Conservation (phyloP, 2,113 vertebrate species). For the Chloropsis hardwickii region DNA sequence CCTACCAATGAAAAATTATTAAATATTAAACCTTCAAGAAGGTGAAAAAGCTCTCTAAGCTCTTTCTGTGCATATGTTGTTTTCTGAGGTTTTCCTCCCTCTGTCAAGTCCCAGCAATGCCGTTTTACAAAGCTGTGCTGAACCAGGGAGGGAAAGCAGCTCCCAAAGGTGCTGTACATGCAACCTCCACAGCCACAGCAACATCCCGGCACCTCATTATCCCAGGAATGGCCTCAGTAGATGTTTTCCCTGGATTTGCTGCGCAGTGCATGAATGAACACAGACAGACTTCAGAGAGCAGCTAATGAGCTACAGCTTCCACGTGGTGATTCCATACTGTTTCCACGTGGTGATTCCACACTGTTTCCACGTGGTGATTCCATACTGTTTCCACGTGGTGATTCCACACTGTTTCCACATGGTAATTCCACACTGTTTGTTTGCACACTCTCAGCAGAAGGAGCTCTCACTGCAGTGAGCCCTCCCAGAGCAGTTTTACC, state of each 20-base stretch:
- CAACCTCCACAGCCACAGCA: not conserved
- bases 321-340: rapidly evolving
- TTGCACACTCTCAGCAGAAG: not conserved
- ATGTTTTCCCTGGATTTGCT: not conserved
- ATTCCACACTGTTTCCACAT: not conserved
- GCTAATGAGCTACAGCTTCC: not conserved
- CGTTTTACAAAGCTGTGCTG: not conserved
- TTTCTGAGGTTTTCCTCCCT: not conserved
- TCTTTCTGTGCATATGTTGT: not conserved
- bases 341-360: too few relatives aligned
- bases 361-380: too few relatives aligned
- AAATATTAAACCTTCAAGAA: not conserved
- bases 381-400: rapidly evolving
- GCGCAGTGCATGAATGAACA: rapidly evolving
- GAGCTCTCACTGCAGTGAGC: rapidly evolving
- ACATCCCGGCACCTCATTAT: not conserved
- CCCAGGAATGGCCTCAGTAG: not conserved
- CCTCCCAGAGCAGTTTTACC: slow-evolving; percentile 69
- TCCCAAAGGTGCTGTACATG: not conserved
- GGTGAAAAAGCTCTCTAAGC: not conserved
- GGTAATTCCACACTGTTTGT: too few relatives aligned
- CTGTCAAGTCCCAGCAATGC: not conserved
- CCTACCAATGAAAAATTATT: not conserved
- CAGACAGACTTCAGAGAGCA: not conserved
- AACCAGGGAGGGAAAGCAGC: not conserved